Evolutionary conservation across 2,797 vertebrate genomes (phyloP).

Genomic region (Gymnopithys bicolor): DNA sequence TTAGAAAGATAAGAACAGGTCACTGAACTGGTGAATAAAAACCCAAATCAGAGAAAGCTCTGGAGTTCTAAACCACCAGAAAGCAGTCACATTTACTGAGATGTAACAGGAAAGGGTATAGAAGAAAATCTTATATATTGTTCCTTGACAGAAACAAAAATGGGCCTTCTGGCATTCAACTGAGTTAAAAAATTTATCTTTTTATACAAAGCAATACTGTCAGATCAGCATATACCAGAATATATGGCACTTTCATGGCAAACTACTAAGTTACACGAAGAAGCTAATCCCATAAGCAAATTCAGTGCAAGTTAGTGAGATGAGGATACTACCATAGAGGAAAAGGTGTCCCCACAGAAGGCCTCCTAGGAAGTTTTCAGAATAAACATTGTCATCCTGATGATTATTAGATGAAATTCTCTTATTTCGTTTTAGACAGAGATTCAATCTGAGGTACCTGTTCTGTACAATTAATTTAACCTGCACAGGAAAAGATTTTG

Average conservation of each 20-base stretch:
- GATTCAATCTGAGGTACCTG: background rate
- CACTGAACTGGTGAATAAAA: background rate
- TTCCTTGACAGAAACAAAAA: background rate
- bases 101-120: background rate
- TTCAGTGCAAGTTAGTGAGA: background rate
- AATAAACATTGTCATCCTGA: background rate
- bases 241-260: background rate
- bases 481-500: background rate
- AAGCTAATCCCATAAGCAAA: background rate
- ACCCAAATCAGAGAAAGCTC: background rate
- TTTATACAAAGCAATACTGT: background rate
- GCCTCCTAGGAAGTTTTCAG: background rate
- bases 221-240: background rate
- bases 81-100: background rate
- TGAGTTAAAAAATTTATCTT: background rate
- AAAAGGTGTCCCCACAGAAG: background rate
- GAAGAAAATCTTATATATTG: background rate
- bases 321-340: background rate
- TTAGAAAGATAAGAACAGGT: background rate
- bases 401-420: background rate
- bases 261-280: background rate
- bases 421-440: background rate
- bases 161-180: background rate
- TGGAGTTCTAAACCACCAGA: background rate
- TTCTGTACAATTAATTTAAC: background rate